Conservation (phyloP, 2,888 invertebrate genomes). For the Criorhina ranunculi region DNA sequence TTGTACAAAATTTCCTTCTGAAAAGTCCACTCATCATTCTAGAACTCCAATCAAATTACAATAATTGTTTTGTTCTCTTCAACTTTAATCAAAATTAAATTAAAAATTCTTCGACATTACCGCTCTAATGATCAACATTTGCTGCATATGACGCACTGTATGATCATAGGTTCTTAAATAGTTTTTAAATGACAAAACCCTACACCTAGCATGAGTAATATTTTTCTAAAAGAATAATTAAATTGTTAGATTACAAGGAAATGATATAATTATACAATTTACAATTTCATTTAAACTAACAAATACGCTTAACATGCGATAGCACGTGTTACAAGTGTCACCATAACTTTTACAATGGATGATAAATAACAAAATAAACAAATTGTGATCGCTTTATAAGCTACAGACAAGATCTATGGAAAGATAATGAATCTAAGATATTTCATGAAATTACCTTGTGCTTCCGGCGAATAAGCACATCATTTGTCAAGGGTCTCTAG, state of each 20-base stretch:
- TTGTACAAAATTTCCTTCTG: neutral
- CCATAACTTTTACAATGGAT: neutral
- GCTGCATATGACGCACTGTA: neutral
- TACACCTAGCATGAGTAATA: too few species aligned
- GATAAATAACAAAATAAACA: slow-evolving; percentile 3
- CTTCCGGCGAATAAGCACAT: neutral
- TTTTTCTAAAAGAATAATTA: neutral
- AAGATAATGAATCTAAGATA: neutral
- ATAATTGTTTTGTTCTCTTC: neutral
- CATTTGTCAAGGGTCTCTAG: neutral
- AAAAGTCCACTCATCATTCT: neutral
- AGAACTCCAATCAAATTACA: neutral
- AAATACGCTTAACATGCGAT: neutral
- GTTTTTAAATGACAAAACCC: neutral
- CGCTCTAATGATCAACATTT: neutral
- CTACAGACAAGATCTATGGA: neutral
- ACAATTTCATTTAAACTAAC: neutral
- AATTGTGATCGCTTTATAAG: neutral
- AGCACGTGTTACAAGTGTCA: slow-evolving; percentile 11
- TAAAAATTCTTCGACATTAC: neutral
- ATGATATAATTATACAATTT: neutral
- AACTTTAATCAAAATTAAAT: slow-evolving; percentile 12
- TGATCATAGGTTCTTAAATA: slow-evolving; percentile 2
- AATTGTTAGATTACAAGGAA: slow-evolving; percentile 1
- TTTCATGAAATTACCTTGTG: neutral